A percentile compares a stretch with the other conserved stretches of the same genome.
Evolutionary conservation across 2,797 vertebrate genomes (phyloP).

Genomic region (Poeciliopsis gracilis): DNA sequence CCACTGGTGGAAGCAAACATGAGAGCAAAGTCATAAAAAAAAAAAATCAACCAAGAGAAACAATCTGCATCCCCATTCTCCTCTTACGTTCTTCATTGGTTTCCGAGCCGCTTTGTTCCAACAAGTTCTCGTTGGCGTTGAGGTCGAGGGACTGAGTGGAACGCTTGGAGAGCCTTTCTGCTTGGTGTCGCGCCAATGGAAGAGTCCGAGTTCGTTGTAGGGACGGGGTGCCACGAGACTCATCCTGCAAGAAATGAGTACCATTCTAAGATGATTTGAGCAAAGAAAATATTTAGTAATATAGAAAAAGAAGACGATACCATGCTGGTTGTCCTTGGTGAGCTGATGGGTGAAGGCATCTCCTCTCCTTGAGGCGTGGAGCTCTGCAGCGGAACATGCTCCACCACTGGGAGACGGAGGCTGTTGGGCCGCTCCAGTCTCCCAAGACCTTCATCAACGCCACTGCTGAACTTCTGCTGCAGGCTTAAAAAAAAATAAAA

Average conservation of each 20-base stretch:
- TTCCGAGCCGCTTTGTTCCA: slow-evolving; percentile 88
- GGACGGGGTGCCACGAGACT: slow-evolving; percentile 68
- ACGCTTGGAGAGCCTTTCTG: slow-evolving; percentile 73
- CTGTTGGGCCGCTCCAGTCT: slow-evolving; percentile 65
- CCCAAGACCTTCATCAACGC: slow-evolving; percentile 61
- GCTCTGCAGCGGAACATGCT: slow-evolving; percentile 65
- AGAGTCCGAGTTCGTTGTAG: slow-evolving; percentile 73
- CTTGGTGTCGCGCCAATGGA: slow-evolving; percentile 70
- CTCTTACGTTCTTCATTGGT: slow-evolving; percentile 87
- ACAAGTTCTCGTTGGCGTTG: slow-evolving; percentile 87
- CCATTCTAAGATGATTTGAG: background rate
- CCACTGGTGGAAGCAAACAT: slow-evolving; percentile 61
- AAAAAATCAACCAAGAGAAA: background rate
- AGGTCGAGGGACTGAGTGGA: slow-evolving; percentile 84
- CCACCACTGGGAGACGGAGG: slow-evolving; percentile 66
- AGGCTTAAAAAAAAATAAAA: slow-evolving; percentile 60
- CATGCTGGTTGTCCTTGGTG: slow-evolving; percentile 52
- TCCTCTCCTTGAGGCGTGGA: slow-evolving; percentile 75
- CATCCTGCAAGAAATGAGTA: slow-evolving; percentile 71
- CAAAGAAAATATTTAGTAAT: background rate
- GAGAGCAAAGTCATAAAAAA: too few species aligned
- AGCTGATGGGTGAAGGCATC: slow-evolving; percentile 49
- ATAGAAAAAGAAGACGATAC: slow-evolving; percentile 45
- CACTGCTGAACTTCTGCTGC: slow-evolving; percentile 50
- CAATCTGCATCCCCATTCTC: too few species aligned